These are phyloP conservation scores for Leuciscus waleckii DNA, from an alignment of 2,797 vertebrate species.

Conservation along the genomic window DNA sequence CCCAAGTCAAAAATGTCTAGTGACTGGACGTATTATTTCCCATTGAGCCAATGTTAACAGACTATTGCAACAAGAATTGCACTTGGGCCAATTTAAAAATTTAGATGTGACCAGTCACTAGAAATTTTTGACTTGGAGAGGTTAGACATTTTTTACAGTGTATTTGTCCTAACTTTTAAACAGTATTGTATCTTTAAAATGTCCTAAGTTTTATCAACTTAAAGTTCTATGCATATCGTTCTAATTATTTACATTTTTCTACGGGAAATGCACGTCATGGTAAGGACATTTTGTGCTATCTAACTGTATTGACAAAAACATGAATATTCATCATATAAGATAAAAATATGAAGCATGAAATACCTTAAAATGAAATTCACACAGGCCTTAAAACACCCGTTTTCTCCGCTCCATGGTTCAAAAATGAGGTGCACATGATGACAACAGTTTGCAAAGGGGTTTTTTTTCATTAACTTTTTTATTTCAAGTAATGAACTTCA, in stretches of 20 bases:
- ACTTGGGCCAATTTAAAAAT: no score
- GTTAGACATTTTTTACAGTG: no score
- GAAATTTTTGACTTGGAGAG: no score
- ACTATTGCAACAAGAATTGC: no score
- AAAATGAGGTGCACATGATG: neutral
- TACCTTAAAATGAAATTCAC: neutral
- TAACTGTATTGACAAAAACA: neutral
- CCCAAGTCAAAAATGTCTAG: no score
- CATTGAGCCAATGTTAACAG: no score
- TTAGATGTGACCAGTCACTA: no score
- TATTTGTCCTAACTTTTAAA: no score
- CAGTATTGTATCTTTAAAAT: neutral
- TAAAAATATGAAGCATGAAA: neutral
- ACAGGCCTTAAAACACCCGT: neutral
- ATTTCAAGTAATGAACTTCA: neutral
- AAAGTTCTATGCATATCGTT: neutral
- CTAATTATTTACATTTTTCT: neutral
- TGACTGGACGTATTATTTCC: no score
- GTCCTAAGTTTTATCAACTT: neutral
- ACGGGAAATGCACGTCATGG: neutral
- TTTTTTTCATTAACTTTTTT: neutral
- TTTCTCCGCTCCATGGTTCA: neutral
- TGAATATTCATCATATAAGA: neutral
- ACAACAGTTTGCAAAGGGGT: neutral
- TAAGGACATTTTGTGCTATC: neutral